These are phyloP conservation scores for Epirrita christyi DNA, from an alignment of 2,888 invertebrate genomes.

Conservation along the genomic window DNA sequence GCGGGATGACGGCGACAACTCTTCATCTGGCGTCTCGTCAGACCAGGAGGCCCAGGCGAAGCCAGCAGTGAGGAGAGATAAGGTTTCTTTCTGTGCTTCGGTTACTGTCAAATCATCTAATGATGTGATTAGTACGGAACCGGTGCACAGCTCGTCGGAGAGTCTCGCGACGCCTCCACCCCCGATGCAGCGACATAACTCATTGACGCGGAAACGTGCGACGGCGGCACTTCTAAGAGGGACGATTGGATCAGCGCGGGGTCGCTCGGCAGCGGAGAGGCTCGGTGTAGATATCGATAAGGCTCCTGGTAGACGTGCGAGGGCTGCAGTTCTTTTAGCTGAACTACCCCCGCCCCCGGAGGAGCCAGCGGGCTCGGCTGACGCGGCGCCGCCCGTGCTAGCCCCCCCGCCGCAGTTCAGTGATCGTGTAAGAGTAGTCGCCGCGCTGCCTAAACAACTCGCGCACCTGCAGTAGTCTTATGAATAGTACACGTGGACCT, in stretches of 20 bases:
- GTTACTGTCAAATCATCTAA: conserved; percentile 81
- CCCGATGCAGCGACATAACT: conserved; percentile 86
- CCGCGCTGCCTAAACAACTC: conserved; percentile 90
- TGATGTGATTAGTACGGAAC: conserved; percentile 82
- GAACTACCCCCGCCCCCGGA: conserved; percentile 93
- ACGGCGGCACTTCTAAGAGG: conserved; percentile 84
- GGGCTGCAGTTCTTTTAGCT: conserved; percentile 90
- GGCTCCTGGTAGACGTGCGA: conserved; percentile 78
- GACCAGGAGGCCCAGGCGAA: conserved; percentile 87
- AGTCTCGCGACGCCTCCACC: conserved; percentile 68
- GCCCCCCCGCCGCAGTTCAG: conserved; percentile 97
- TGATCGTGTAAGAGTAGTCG: conserved; percentile 93
- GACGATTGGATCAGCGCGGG: conserved; percentile 50
- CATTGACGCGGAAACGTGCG: conserved; percentile 85
- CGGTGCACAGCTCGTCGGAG: conserved; percentile 79
- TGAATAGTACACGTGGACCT: conserved; percentile 15
- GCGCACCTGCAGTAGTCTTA: conserved; percentile 71
- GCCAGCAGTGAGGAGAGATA: conserved; percentile 67
- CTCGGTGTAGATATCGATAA: conserved; percentile 72
- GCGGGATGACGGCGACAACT: conserved; percentile 93
- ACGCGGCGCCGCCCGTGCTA: conserved; percentile 81
- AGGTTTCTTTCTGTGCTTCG: conserved; percentile 80
- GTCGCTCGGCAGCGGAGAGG: conserved; percentile 73
- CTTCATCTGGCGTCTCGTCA: conserved; percentile 94
- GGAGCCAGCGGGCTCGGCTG: conserved; percentile 76